These are phyloP conservation scores for Tetropium fuscum DNA, from an alignment of 2,888 invertebrate species.

Conservation along the genomic window DNA sequence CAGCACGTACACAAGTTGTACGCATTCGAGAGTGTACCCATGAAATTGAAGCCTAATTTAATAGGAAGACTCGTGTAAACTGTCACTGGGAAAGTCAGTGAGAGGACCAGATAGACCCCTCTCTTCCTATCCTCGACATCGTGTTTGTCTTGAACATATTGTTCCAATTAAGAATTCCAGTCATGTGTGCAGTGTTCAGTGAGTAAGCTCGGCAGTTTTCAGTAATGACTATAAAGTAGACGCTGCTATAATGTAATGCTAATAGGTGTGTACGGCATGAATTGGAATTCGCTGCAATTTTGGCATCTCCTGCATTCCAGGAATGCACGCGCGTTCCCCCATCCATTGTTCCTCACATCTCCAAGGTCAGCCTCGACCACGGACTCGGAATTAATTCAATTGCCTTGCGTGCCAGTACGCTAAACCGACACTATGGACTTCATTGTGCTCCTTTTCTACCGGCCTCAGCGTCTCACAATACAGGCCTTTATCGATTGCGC, in stretches of 20 bases:
- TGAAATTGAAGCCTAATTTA: conserved; percentile 1
- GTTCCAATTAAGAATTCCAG: conserved; percentile 31
- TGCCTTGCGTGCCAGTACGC: conserved; percentile 28
- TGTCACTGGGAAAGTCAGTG: not conserved
- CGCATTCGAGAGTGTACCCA: not conserved
- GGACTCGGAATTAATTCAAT: conserved; percentile 32
- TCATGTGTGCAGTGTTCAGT: conserved; percentile 33
- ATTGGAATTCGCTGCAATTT: conserved; percentile 48
- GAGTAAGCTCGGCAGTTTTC: conserved; percentile 35
- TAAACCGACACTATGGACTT: conserved; percentile 23
- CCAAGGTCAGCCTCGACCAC: conserved; percentile 29
- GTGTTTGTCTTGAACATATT: conserved; percentile 10
- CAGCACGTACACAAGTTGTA: not conserved
- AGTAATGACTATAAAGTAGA: conserved; percentile 41
- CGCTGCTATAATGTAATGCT: conserved; percentile 43
- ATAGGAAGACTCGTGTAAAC: not conserved
- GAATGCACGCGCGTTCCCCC: conserved; percentile 52
- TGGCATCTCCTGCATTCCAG: conserved; percentile 51
- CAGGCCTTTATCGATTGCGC: conserved; percentile 11
- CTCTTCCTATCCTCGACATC: not conserved
- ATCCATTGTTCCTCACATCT: conserved; percentile 45
- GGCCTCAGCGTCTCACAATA: not conserved
- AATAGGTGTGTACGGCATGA: conserved; percentile 41
- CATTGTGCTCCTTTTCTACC: conserved; percentile 25
- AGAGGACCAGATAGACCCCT: not conserved